Evolutionary conservation across 2,888 invertebrate genomes (phyloP).

Genomic region (Atrina japonica): DNA sequence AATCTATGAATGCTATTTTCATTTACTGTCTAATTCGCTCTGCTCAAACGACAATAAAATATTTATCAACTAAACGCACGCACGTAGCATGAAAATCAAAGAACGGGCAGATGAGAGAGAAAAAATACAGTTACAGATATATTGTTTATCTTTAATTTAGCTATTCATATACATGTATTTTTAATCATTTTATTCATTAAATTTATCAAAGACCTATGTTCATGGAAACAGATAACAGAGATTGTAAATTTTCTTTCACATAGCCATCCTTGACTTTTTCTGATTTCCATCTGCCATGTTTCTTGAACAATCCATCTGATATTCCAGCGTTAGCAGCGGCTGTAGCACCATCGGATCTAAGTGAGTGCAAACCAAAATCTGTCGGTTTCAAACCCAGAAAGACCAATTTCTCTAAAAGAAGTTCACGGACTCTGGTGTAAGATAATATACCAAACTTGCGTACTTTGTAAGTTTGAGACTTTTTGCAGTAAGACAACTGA

Average conservation of each 20-base stretch:
- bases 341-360: slow-evolving; percentile 15
- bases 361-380: background rate
- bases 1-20: too few relatives aligned
- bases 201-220: too few relatives aligned
- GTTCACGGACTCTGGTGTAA: slow-evolving; percentile 7
- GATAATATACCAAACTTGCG: background rate
- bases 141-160: too few relatives aligned
- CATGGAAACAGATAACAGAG: slow-evolving; percentile 7
- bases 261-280: slow-evolving; percentile 9
- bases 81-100: too few relatives aligned
- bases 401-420: slow-evolving; percentile 6
- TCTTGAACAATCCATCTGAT: background rate
- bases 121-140: too few relatives aligned
- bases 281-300: slow-evolving; percentile 8
- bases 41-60: too few relatives aligned
- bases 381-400: slow-evolving; percentile 1
- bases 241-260: slow-evolving; percentile 7
- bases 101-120: too few relatives aligned
- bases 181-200: too few relatives aligned
- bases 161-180: too few relatives aligned
- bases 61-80: too few relatives aligned
- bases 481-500: background rate
- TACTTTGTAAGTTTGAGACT: background rate
- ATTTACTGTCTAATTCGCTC: too few relatives aligned
- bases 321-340: slow-evolving; percentile 9